Base-by-base conservation (phyloP, 2,888 invertebrate genomes). In the Pasiphila rectangulata region DNA sequence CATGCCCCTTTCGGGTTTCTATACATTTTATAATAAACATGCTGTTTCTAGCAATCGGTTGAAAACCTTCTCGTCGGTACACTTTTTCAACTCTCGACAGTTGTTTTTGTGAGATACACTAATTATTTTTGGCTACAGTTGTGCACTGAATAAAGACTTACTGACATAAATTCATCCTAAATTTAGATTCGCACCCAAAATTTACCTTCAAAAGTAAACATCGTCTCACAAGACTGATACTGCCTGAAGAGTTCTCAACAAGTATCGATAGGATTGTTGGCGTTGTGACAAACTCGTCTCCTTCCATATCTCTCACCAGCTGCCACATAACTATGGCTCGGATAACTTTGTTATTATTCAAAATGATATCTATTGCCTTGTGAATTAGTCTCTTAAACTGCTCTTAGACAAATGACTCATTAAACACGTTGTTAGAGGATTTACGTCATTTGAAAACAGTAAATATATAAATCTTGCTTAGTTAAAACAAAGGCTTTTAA, bases 251-350 rank as follows among this genome's bases (percentile, higher is more conserved):
- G 37, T 34, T 25, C 38, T 27, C 27, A 21, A 37, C 37, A 37
- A 25, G 24, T 41, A 24, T 38, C 43, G 43, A 43, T 43, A 38
- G 34, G 34, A 9, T 34, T 38, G 42, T 48, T 48, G 47, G 47
- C 42, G 15, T 19, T 10, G 43, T 39, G 43, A 29, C 47, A 48
- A 48, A 42, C 23, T 15, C 15, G n/a, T 13, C 37, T 40, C 12
- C 36, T 25, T 37, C 20, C 16, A 42, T 47, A 20, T 21, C 32
- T 41, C 20, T 36, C 29, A 21, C 35, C 12, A 32, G 20, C 35
- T 34, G 46, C 24, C 36, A 27, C 21, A 35, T 15, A 40, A 23
- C 16, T 39, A 25, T 16, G 19, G 16, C 9, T 29, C 27, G 17
- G 4, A 19, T 17, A 41, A 20, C 23, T 40, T 27, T 46, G 27